Evolutionary conservation across 1,140 invertebrate genomes (phyloP), one percentile per base, ranked within the genome.

Genomic region (Carposina sasakii): DNA sequence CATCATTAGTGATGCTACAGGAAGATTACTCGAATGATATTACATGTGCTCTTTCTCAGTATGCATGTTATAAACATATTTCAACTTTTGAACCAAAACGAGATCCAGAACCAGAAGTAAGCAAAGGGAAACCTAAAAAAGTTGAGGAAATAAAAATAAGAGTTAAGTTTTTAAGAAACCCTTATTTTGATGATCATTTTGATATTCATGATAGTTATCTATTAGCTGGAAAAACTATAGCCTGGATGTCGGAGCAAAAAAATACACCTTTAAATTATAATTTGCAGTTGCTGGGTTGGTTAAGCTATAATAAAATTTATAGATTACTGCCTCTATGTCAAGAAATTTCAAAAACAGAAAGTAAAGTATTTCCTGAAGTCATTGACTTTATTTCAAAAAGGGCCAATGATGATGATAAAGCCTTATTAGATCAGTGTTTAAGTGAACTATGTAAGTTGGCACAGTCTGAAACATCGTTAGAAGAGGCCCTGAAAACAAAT

Each of bases 181-280:
- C 90, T 2, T 93, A 87, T 73, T 92, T 91, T 81, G 96, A 98
- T 85, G 91, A 94, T 71, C 95, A 97, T 81, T 96, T 96, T 86
- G 94, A 96, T 81, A 75, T 96, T 2, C 87, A 73, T 48, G 89
- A 94, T 58, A 86, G 89, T 6, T 71, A 85, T 28, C 85, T 89
- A 70, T 76, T 94, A 22, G 83, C 92, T 31, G 95, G 95, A 3
- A 97, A 97, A 86, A 93, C 94, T 1, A 73, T 97, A 12, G 83
- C 73, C 30, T 88, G 87, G 68, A 88, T 90, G 60, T 90, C 89
- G 8, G 86, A 85, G 64, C 58, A 71, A 33, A 63, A 79, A 15
- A 63, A 86, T 41, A 86, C 90, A 63, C 58, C 84, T 53, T 54
- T 93, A 16, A 87, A 87, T 43, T 82, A 87, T 57, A 93, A 91